phyloP scores from a whole-genome alignment of 2,888 invertebrate species.

The Dyspetes luteomarginatus region DNA sequence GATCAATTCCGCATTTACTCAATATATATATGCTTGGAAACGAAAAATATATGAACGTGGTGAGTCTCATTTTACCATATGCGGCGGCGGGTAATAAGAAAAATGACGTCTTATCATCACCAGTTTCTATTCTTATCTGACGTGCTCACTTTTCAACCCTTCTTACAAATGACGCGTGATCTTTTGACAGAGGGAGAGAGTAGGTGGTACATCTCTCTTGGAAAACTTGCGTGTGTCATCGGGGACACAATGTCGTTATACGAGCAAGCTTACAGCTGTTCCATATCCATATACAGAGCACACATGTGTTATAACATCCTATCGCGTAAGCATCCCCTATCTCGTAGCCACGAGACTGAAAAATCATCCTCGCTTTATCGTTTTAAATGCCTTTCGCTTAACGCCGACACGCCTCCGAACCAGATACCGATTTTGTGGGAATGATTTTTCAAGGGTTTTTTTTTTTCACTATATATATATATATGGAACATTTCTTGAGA shows the following conservation, averaged over 20 bases:
- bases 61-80: neutral
- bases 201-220: slow-evolving; percentile 64
- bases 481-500: slow-evolving; percentile 20
- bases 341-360: slow-evolving; percentile 69
- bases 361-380: slow-evolving; percentile 76
- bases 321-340: slow-evolving; percentile 71
- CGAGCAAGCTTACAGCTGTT: slow-evolving; percentile 68
- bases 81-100: slow-evolving; percentile 27
- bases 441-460: slow-evolving; percentile 49
- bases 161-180: slow-evolving; percentile 71
- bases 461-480: too few relatives aligned
- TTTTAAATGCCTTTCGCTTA: slow-evolving; percentile 57
- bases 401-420: slow-evolving; percentile 43
- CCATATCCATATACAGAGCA: slow-evolving; percentile 62
- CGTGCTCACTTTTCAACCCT: slow-evolving; percentile 69
- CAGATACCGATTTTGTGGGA: slow-evolving; percentile 50
- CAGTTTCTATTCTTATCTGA: slow-evolving; percentile 71
- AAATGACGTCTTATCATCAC: slow-evolving; percentile 43
- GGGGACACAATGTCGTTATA: slow-evolving; percentile 42
- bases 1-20: too few relatives aligned
- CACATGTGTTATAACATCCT: slow-evolving; percentile 47
- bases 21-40: neutral
- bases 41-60: neutral
- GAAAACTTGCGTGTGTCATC: slow-evolving; percentile 62
- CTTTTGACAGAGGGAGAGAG: slow-evolving; percentile 72